These are phyloP conservation scores for mouse (Mus musculus) DNA, from an alignment of 2,113 vertebrate species.

Conservation along the genomic window DNA sequence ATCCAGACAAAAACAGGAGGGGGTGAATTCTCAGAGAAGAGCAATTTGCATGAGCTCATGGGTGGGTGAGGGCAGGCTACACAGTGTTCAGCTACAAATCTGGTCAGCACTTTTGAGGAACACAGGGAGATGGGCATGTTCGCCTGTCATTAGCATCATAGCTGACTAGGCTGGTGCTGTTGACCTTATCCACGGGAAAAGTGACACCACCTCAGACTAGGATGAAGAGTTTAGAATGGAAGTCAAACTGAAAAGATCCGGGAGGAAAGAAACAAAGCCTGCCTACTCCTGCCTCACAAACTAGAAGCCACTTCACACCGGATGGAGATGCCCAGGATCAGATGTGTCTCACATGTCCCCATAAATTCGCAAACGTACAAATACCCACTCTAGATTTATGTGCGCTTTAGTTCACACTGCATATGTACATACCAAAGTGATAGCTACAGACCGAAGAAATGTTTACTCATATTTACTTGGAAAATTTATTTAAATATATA, in stretches of 20 bases:
- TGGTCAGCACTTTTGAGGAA: neutral
- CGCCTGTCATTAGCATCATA: neutral
- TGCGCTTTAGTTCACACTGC: neutral
- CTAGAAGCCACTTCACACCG: neutral
- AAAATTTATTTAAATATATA: neutral
- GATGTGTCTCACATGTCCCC: neutral
- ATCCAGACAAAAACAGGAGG: neutral
- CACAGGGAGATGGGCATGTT: neutral
- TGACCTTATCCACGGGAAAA: neutral
- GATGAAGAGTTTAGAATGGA: rapidly evolving
- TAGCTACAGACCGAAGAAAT: neutral
- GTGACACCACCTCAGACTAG: neutral
- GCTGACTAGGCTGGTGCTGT: neutral
- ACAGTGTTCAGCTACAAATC: neutral
- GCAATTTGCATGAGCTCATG: rapidly evolving
- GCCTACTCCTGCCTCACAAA: neutral
- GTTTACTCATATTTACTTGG: neutral
- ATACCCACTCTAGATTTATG: neutral
- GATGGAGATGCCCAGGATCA: neutral
- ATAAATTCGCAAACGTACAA: neutral
- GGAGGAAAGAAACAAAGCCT: neutral
- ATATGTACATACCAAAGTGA: neutral
- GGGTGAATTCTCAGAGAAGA: neutral
- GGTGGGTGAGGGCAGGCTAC: neutral
- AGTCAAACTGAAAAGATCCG: neutral